Evolutionary conservation across 2,888 invertebrate species (phyloP).

Genomic region (Oxystoma pomonae): DNA sequence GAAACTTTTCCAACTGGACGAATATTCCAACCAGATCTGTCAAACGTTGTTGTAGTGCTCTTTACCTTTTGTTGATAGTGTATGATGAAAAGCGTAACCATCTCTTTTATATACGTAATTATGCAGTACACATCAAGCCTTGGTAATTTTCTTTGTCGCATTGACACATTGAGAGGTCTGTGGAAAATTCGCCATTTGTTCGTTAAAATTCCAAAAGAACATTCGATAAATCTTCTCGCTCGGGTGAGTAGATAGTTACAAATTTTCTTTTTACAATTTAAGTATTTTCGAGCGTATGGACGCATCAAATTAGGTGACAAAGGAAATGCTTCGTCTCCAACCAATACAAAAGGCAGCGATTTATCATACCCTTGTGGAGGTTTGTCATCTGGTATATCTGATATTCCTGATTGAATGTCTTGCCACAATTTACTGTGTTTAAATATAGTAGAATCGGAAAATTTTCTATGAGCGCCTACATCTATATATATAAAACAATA

Average conservation of each 20-base stretch:
- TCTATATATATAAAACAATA: constrained; percentile 21
- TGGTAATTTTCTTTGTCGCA: constrained; percentile 10
- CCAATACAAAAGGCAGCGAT: not conserved
- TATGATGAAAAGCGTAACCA: constrained; percentile 15
- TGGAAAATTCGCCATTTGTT: constrained; percentile 17
- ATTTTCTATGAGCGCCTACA: constrained; percentile 23
- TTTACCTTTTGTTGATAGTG: constrained; percentile 7
- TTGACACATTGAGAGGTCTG: constrained; percentile 13
- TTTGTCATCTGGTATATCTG: not conserved
- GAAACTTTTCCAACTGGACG: constrained; percentile 9
- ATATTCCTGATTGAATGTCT: no score
- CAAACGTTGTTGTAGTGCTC: constrained; percentile 9
- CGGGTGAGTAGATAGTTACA: constrained; percentile 25
- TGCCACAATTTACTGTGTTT: no score
- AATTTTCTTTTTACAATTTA: constrained; percentile 15
- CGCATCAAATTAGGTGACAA: not conserved
- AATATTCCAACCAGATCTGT: constrained; percentile 14
- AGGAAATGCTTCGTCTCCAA: not conserved
- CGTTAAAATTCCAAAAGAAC: constrained; percentile 22
- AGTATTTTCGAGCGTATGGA: not conserved
- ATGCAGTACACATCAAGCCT: constrained; percentile 14
- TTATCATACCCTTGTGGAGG: not conserved
- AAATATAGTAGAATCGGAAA: not conserved
- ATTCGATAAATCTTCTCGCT: constrained; percentile 18
- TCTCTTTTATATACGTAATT: constrained; percentile 17